phyloP scores from a whole-genome alignment of 2,797 vertebrate genomes.

The Lemur catta region DNA sequence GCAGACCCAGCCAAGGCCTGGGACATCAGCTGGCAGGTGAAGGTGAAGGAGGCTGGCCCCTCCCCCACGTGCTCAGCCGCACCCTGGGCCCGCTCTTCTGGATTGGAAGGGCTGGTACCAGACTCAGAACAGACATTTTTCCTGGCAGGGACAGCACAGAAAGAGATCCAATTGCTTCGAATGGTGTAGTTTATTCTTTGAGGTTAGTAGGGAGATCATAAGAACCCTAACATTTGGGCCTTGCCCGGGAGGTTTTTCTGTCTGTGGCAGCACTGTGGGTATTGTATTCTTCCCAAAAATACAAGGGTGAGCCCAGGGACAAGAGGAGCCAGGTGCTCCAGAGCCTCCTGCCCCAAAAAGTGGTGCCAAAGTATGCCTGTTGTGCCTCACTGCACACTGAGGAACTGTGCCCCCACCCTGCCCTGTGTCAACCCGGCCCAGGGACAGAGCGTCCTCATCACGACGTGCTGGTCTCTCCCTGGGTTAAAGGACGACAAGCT shows the following conservation, averaged over 20 bases:
- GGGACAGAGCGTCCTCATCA: background rate
- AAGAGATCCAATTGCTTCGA: background rate
- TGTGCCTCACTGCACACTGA: fast-evolving
- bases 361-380: background rate
- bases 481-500: background rate
- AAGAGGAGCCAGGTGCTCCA: background rate
- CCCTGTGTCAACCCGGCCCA: too few species aligned
- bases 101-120: background rate
- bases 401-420: background rate
- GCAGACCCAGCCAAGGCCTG: background rate
- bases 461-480: background rate
- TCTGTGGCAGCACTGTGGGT: background rate
- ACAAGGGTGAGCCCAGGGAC: background rate
- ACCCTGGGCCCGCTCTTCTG: background rate
- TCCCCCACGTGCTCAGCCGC: background rate
- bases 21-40: background rate
- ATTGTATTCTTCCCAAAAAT: background rate
- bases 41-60: background rate
- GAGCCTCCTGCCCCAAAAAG: background rate
- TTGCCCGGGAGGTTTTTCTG: background rate
- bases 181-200: background rate
- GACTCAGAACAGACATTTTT: background rate
- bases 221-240: background rate
- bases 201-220: background rate
- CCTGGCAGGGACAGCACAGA: background rate